Evolutionary conservation across 2,888 invertebrate species (phyloP), one percentile per base, ranked within the genome.

Genomic region (Anaspis maculata): DNA sequence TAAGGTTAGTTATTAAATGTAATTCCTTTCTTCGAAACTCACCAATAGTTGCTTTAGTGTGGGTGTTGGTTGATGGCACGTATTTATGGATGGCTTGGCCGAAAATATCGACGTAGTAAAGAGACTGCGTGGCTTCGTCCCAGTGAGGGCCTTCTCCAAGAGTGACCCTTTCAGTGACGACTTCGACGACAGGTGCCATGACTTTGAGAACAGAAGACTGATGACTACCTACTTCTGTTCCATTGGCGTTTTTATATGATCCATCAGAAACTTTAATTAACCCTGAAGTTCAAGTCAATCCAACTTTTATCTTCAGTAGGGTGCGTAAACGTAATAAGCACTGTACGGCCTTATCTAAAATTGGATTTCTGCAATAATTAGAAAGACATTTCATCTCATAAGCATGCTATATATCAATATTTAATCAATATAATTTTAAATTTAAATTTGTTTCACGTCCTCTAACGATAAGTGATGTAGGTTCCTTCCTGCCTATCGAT

Each of bases 71-170:
- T 1, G 46, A 15, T 5, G 48, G 48, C 2, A 32, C 38, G 27
- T 49, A 51, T 39, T 39, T 49, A 15, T 57, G 50, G 15, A 57
- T 52, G 1, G 47, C 37, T 35, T 54, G 48, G 14, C 52, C 54
- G 14, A 54, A 49, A 42, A 81, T 74, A 59, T 82, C 80, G 42
- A 81, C 77, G 58, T 72, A 79, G 64, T 77, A 81, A 3, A 83
- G 66, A 28, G 68, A 73, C 55, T 78, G 74, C 22, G 70, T 69
- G 15, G 59, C 61, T 22, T 66, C 63, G 58, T 78, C 77, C 82
- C 82, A 83, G 56, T 82, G 80, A 0, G 83, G 83, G 9, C 81
- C 81, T 62, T 83, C 83, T 37, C 81, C 82, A 26, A 82, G 64
- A 51, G 66, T 60, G 44, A 71, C 66, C 1, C 71, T 69, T 34